A percentile compares a stretch with the other conserved stretches of the same genome.
Conservation (phyloP, 2,888 invertebrate genomes). For the Tricholauxania praeusta region DNA sequence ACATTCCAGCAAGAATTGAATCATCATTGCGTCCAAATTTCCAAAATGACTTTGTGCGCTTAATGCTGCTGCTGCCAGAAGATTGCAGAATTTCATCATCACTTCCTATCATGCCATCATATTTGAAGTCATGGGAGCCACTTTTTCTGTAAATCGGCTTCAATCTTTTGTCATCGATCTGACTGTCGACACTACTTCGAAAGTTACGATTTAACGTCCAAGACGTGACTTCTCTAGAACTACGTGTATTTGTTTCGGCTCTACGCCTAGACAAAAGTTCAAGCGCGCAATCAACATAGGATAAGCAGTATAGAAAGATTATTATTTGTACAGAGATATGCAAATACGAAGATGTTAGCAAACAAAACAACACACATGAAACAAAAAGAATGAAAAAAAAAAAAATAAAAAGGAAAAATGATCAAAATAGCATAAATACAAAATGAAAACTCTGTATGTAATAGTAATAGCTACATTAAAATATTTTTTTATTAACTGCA, state of each 20-base stretch:
- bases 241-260: conserved; percentile 61
- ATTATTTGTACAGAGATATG: conserved; percentile 31
- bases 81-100: conserved; percentile 65
- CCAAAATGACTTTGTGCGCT: conserved; percentile 89
- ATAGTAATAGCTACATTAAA: neutral
- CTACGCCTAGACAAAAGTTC: conserved; percentile 45
- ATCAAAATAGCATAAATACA: neutral
- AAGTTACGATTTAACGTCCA: conserved; percentile 65
- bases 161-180: conserved; percentile 61
- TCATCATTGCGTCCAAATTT: conserved; percentile 79
- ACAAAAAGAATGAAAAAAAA: conserved; percentile 42
- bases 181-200: conserved; percentile 63
- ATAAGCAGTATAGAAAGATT: too few relatives aligned
- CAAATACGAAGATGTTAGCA: conserved; percentile 29
- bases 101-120: conserved; percentile 58
- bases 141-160: conserved; percentile 48
- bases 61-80: conserved; percentile 74
- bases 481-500: neutral
- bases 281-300: too few relatives aligned
- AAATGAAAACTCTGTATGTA: neutral
- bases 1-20: conserved; percentile 84
- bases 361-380: conserved; percentile 43
- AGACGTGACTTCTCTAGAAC: conserved; percentile 61
- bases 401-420: conserved; percentile 43
- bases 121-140: conserved; percentile 55